phyloP scores from a whole-genome alignment of 2,797 vertebrate genomes.

The Enoplosus armatus region DNA sequence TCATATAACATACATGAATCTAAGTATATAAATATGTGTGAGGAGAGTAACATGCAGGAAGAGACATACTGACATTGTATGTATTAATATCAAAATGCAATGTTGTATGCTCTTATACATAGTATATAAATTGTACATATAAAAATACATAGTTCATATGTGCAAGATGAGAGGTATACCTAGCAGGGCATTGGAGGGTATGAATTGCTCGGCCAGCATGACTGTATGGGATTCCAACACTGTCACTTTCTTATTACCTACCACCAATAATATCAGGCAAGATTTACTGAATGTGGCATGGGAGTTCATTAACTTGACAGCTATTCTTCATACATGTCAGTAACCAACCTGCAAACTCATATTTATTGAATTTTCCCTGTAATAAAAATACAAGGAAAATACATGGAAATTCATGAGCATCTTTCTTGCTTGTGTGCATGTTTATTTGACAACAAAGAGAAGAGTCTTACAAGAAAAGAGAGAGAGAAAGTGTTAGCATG shows the following conservation, averaged over 20 bases:
- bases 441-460: constrained; percentile 38
- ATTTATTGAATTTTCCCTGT: constrained; percentile 20
- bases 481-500: constrained; percentile 25
- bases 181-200: background rate
- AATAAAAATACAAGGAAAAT: constrained; percentile 21
- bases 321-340: constrained; percentile 6
- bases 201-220: background rate
- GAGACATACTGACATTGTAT: background rate
- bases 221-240: background rate
- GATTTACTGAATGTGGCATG: background rate
- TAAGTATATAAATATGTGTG: background rate
- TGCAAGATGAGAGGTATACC: background rate
- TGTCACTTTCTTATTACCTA: constrained; percentile 15
- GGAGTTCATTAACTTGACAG: constrained; percentile 22
- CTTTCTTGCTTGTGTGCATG: constrained; percentile 27
- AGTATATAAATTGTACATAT: background rate
- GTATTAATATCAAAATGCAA: background rate
- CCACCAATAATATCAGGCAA: constrained; percentile 11
- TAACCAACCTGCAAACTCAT: constrained; percentile 7
- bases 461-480: constrained; percentile 16
- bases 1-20: background rate
- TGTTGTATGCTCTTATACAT: background rate
- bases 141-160: background rate
- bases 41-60: constrained; percentile 4
- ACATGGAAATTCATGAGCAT: constrained; percentile 10